phyloP scores from a whole-genome alignment of 2,888 invertebrate species.

The Drosophila planitibia region DNA sequence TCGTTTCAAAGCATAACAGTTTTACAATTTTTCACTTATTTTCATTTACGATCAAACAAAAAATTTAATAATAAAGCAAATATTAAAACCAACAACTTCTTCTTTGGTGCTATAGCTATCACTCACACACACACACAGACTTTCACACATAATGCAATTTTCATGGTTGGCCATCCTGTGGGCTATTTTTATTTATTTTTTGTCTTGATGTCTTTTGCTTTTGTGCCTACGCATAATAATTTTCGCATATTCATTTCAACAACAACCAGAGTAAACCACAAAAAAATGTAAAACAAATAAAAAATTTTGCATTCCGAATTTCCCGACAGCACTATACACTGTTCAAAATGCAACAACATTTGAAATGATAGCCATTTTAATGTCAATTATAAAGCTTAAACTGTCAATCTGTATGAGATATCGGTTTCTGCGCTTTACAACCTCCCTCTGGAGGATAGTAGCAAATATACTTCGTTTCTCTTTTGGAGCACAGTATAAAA shows the following conservation, averaged over 20 bases:
- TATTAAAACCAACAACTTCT: constrained; percentile 42
- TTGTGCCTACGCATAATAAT: constrained; percentile 76
- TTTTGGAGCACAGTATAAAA: constrained; percentile 3
- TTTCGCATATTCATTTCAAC: constrained; percentile 63
- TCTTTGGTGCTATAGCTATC: constrained; percentile 58
- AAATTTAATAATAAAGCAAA: constrained; percentile 14
- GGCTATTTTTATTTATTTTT: constrained; percentile 2
- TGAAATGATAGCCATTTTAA: not conserved
- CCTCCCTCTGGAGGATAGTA: not conserved
- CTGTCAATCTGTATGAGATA: not conserved
- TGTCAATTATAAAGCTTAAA: not conserved
- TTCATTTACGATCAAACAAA: constrained; percentile 21
- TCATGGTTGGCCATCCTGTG: constrained; percentile 65
- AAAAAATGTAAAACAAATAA: constrained; percentile 3
- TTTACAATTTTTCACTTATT: constrained; percentile 23
- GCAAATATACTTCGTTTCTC: not conserved
- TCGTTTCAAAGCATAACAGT: constrained; percentile 25
- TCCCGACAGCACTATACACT: not conserved
- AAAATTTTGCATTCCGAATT: not conserved
- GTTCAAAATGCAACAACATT: not conserved
- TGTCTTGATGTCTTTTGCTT: constrained; percentile 53
- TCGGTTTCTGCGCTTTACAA: not conserved
- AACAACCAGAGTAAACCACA: constrained; percentile 30
- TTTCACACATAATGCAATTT: constrained; percentile 38
- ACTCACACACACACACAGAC: constrained; percentile 17